phyloP scores from a whole-genome alignment of 30 jellyfish, hydroid and myxozoan genomes.

The Pelagia noctiluca region DNA sequence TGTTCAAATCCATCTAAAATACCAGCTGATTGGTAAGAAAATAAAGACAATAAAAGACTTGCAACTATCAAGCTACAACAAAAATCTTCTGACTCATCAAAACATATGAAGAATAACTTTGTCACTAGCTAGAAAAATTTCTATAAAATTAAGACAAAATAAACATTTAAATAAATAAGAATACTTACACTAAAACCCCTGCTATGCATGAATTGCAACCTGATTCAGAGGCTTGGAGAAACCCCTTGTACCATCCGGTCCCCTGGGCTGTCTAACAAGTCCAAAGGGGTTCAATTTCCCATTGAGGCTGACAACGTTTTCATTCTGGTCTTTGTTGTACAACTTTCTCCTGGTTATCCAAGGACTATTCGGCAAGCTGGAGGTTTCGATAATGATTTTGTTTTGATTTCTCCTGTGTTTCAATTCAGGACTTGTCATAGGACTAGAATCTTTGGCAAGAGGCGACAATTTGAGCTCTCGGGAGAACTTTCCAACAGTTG shows the following conservation, averaged over 20 bases:
- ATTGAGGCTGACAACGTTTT: slow-evolving; percentile 47
- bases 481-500: slow-evolving; percentile 18
- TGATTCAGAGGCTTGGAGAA: slow-evolving; percentile 58
- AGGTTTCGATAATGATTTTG: slow-evolving; percentile 59
- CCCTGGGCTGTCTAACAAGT: slow-evolving; percentile 93
- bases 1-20: too few species aligned
- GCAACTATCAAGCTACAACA: too few species aligned
- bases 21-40: too few species aligned
- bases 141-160: too few species aligned
- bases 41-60: too few species aligned
- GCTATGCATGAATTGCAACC: slow-evolving; percentile 60
- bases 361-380: slow-evolving; percentile 86
- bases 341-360: slow-evolving; percentile 87
- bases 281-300: slow-evolving; percentile 82
- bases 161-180: background rate
- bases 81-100: too few species aligned
- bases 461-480: slow-evolving; percentile 84
- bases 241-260: slow-evolving; percentile 99
- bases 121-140: too few species aligned
- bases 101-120: too few species aligned
- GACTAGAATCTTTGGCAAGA: slow-evolving; percentile 81
- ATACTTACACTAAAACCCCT: background rate
- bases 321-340: slow-evolving; percentile 67
- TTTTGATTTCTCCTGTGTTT: slow-evolving; percentile 47
- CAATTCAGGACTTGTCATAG: slow-evolving; percentile 90